Evolutionary conservation across 2,113 vertebrate species (phyloP).

Genomic region (Engraulis encrasicolus): DNA sequence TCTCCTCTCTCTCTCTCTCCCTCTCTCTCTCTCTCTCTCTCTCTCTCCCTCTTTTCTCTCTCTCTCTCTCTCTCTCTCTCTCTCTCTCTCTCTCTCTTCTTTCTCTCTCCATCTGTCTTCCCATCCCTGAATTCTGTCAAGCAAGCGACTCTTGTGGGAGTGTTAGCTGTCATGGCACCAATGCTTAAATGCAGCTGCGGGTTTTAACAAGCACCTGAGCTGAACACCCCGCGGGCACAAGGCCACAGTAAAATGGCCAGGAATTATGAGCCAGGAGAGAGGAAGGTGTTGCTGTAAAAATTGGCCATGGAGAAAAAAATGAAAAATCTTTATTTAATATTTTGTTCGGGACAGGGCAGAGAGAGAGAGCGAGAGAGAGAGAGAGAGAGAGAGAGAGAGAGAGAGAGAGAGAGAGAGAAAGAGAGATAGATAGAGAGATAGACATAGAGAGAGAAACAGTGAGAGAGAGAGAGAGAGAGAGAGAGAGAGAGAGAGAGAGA

Average conservation of each 20-base stretch:
- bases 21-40: background rate
- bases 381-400: no score
- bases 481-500: background rate
- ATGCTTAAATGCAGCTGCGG: constrained; percentile 1
- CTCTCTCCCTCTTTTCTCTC: no score
- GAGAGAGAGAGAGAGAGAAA: no score
- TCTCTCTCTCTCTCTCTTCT: background rate
- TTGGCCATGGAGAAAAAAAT: no score
- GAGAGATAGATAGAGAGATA: no score
- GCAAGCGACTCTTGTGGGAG: background rate
- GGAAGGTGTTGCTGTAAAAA: background rate
- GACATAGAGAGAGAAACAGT: no score
- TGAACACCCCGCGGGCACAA: constrained; percentile 2
- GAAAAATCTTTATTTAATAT: no score
- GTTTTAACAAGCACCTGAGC: constrained; percentile 9
- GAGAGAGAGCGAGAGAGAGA: no score
- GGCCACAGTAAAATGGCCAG: background rate
- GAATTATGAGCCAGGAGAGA: background rate
- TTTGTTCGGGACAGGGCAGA: no score
- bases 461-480: background rate
- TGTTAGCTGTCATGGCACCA: background rate
- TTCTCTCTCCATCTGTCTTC: background rate
- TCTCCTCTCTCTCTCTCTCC: background rate
- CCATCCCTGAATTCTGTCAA: background rate
- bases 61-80: background rate